A percentile compares a stretch with the other conserved stretches of the same genome.
These are phyloP conservation scores for Gephyroberyx darwinii DNA, from an alignment of 2,797 vertebrate genomes.

Conservation along the genomic window DNA sequence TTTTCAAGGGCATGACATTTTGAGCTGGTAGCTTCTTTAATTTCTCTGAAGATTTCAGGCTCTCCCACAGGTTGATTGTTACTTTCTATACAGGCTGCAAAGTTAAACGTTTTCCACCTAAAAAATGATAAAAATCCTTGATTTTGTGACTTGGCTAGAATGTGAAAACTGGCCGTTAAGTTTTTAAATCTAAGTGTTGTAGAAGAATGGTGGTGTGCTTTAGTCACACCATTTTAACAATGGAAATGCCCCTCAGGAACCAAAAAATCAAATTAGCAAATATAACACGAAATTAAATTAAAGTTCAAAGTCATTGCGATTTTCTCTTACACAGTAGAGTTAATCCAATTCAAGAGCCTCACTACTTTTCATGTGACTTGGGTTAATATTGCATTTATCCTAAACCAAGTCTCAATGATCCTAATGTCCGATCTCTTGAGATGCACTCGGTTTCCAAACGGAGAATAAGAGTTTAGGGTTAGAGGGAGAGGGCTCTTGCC, in stretches of 20 bases:
- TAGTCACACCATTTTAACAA: too few relatives aligned
- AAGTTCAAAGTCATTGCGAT: constrained; percentile 15
- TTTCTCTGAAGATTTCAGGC: too few relatives aligned
- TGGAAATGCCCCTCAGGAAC: background rate
- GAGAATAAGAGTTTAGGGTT: constrained; percentile 25
- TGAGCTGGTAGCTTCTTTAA: too few relatives aligned
- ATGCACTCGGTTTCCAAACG: constrained; percentile 26
- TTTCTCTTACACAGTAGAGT: constrained; percentile 14
- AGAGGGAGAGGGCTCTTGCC: constrained; percentile 23
- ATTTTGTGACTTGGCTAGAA: too few relatives aligned
- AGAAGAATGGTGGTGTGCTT: too few relatives aligned
- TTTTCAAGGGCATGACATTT: too few relatives aligned
- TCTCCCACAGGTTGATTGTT: too few relatives aligned
- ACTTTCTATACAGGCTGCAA: too few relatives aligned
- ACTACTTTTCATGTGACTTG: background rate
- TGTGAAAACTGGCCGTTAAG: too few relatives aligned
- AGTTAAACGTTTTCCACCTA: too few relatives aligned
- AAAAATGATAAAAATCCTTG: too few relatives aligned
- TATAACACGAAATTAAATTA: constrained; percentile 13
- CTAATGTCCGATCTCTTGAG: constrained; percentile 33
- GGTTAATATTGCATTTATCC: constrained; percentile 19
- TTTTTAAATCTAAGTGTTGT: too few relatives aligned
- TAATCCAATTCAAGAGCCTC: constrained; percentile 21
- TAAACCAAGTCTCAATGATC: constrained; percentile 4
- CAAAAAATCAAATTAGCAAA: background rate